Percentiles rank a stretch among this genome's conserved stretches.
phyloP scores from a whole-genome alignment of 2,888 invertebrate species.

The Cephus runcator region DNA sequence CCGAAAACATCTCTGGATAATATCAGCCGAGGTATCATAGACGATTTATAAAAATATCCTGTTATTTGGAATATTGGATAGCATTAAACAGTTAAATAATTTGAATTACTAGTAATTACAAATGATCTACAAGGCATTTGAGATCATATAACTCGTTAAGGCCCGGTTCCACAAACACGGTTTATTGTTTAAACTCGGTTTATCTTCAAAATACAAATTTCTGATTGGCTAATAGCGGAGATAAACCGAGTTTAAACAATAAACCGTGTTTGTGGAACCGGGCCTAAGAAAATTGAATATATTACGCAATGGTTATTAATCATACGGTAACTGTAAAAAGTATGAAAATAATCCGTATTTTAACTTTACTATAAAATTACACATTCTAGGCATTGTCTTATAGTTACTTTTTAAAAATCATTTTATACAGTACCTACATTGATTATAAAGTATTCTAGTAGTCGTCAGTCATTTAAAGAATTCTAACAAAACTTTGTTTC shows the following conservation, averaged over 20 bases:
- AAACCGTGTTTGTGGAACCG: too few relatives aligned
- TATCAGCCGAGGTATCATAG: background rate
- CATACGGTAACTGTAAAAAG: background rate
- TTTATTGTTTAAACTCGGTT: too few relatives aligned
- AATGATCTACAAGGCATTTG: background rate
- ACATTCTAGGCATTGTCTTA: background rate
- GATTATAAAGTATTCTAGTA: too few relatives aligned
- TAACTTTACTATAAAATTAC: background rate
- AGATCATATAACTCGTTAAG: background rate
- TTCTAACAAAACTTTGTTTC: background rate
- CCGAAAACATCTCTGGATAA: background rate
- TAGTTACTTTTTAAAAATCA: background rate
- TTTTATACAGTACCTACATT: background rate
- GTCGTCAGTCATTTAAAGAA: background rate
- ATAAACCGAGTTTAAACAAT: too few relatives aligned
- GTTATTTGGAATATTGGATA: too few relatives aligned
- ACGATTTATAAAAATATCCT: too few relatives aligned
- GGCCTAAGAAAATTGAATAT: background rate
- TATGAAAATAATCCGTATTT: background rate
- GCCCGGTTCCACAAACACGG: too few relatives aligned
- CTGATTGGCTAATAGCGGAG: too few relatives aligned
- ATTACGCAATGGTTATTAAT: background rate
- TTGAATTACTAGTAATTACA: background rate
- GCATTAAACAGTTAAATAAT: background rate
- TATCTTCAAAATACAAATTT: too few relatives aligned